phyloP scores from a whole-genome alignment of 2,113 vertebrate genomes.

The Mesocricetus auratus region DNA sequence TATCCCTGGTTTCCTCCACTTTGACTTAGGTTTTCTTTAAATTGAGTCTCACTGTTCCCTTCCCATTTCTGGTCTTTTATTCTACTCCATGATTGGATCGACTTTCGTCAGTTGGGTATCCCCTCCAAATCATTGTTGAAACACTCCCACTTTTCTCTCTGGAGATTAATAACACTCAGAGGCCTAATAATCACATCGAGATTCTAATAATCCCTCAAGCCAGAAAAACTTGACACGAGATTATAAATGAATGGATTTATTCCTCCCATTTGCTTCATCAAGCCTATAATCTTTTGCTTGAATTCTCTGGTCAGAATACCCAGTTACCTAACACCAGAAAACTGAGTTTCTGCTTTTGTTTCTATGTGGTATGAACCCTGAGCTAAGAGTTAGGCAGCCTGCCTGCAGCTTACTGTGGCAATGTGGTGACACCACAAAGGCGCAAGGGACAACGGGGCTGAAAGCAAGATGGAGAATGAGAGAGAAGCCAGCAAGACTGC shows the following conservation, averaged over 20 bases:
- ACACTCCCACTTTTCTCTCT: neutral
- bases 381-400: neutral
- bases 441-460: neutral
- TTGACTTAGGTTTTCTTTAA: neutral
- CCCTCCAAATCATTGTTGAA: neutral
- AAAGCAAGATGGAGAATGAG: neutral
- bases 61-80: neutral
- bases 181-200: neutral
- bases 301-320: neutral
- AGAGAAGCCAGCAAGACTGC: neutral
- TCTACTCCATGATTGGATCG: neutral
- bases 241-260: neutral
- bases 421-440: no score
- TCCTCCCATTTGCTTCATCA: neutral
- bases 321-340: neutral
- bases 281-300: neutral
- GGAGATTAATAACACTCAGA: neutral
- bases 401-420: neutral
- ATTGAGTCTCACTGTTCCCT: neutral
- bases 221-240: neutral
- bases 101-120: neutral
- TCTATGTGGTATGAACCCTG: neutral
- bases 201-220: neutral
- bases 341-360: neutral
- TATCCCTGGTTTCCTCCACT: neutral